phyloP scores from a whole-genome alignment of 2,113 vertebrate species.

The Takifugu flavidus region DNA sequence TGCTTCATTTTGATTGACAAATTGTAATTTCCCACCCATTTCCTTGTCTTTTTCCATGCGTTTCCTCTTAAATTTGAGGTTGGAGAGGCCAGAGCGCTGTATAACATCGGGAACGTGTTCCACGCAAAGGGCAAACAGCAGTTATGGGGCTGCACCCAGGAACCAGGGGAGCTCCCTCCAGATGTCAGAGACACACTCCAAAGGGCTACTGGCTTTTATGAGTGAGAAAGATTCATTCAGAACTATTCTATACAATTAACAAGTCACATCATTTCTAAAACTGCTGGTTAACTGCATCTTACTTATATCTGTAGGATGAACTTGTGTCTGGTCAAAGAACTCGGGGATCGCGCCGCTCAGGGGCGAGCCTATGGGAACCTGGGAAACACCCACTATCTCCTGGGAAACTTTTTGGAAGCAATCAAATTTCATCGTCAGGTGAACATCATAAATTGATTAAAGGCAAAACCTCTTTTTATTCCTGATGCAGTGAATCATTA shows the following conservation, averaged over 20 bases:
- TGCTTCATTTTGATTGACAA: not conserved
- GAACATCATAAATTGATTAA: conserved; percentile 23
- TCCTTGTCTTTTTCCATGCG: not conserved
- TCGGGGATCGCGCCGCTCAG: conserved; percentile 92
- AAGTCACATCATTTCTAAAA: not conserved
- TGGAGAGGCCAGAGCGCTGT: conserved; percentile 90
- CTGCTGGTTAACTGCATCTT: not conserved
- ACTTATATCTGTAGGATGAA: conserved; percentile 81
- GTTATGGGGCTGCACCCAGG: conserved; percentile 83
- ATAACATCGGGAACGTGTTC: conserved; percentile 94
- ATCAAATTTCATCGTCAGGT: conserved; percentile 95
- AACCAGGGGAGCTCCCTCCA: conserved; percentile 82
- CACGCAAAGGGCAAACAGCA: conserved; percentile 96
- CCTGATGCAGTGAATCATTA: not conserved
- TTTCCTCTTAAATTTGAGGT: conserved; percentile 71
- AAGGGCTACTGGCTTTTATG: conserved; percentile 89
- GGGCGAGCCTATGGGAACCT: conserved; percentile 94
- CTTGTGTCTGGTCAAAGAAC: conserved; percentile 90
- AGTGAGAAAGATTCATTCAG: conserved; percentile 77
- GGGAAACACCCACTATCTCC: conserved; percentile 93
- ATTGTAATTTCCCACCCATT: not conserved
- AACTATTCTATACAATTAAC: not conserved
- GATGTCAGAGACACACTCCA: conserved; percentile 86
- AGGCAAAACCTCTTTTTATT: not conserved
- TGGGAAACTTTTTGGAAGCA: conserved; percentile 91